Base-by-base conservation (phyloP, 2,888 invertebrate species). In the Tridacna gigas region DNA sequence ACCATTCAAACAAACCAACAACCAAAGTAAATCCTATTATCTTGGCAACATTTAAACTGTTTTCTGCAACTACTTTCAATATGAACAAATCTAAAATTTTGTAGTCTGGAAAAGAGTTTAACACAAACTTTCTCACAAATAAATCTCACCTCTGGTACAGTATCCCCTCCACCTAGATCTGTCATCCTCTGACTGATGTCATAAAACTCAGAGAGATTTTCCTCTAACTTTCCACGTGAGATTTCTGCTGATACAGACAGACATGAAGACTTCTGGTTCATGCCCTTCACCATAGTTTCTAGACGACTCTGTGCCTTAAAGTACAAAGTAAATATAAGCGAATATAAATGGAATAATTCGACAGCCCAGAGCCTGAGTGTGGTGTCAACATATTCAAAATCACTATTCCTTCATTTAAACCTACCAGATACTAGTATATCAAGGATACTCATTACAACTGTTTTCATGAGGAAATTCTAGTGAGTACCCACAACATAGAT, bases 261-360 rank as follows among this genome's bases (percentile, higher is more conserved):
- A 66, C 83, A 85, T 0, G 77, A 73, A 18, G 86, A 75, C 56
- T 88, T 88, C 81, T 86, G 86, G 22, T 75, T 76, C 73, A 89
- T 80, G 13, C 84, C 77, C 60, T 60, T 74, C n/a, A 87, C 18
- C 56, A 83, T 22, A n/a, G 74, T 63, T 26, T 80, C 80, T 15
- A 88, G 25, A 45, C 48, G 45, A 15, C 18, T 25, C 71, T 71
- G 45, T 37, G 22, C 71, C 71, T 71, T 22, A 0, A 47, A 5
- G 5, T 18, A 13, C 20, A 71, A 22, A 47, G 11, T 56, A 11
- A 51, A 15, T 56, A 5, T 5, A 56, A 56, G 20, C 56, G 9
- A 20, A 20, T 11, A 15, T 20, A 20, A 3, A 56, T 56, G 20
- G 1, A 56, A 56, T 20, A 56, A 56, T 51, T 56, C 56, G 3